Base-by-base conservation (phyloP, 2,797 vertebrate species). In the Clarias platycephalus region DNA sequence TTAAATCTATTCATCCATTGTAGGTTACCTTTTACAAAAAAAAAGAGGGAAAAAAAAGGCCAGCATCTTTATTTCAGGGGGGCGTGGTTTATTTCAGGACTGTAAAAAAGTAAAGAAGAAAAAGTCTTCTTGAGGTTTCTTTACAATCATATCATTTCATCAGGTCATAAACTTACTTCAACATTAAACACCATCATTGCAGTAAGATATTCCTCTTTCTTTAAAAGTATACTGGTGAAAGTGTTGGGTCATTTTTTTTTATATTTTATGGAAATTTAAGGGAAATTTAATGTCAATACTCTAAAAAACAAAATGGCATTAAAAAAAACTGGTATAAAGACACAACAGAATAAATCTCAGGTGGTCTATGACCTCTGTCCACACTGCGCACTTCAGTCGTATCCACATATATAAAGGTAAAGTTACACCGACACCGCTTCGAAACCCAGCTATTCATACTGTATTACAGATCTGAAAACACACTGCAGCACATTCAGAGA, bases 371-470 rank as follows among this genome's bases (percentile, higher is more conserved):
- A 49, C 55, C 64, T 78, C 63, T 77, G 75, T 84, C 83, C 49
- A 49, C 64, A 49, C 63, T 66, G 22, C 8, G 83, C 12, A 70
- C 83, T 84, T 70, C 49, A 79, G 44, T 71, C 66, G 26, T 64
- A 64, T 28, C 15, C 13, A 53, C 49, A 62, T 24, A 22, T 22
- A 44, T 4, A 26, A 18, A 31, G 64, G 10, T 55, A 64, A 26
- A 26, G 82, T 31, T 16, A 3, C 44, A 34, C n/a, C 26, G 64
- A 66, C 15, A 16, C 26, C 70, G 8, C 34, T 8, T 71, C 57
- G 62, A 80, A 63, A n/a, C 26, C 55, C 8, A 31, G 60, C 24
- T 44, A 57, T 26, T 70, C 44, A 44, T 74, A 49, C 9, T 13
- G 44, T 49, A 16, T 34, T 15, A 64, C 62, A 28, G 63, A 5